Conservation (phyloP, 2,888 invertebrate genomes). For the Yponomeuta evonymella region DNA sequence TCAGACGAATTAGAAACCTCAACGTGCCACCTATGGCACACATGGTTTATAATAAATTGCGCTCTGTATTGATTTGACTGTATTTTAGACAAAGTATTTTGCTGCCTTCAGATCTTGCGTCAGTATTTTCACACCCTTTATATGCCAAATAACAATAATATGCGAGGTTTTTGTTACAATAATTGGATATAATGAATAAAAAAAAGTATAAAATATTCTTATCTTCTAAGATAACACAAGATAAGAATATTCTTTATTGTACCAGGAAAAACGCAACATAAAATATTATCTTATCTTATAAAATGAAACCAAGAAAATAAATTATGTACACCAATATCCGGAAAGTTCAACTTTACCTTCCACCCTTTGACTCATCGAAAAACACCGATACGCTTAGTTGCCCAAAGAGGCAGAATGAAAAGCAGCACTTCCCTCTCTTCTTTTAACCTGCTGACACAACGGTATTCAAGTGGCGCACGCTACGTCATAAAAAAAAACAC, state of each 20-base stretch:
- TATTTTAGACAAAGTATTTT: too few relatives aligned
- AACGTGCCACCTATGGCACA: too few relatives aligned
- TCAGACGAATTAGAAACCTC: too few relatives aligned
- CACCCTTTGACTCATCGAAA: background rate
- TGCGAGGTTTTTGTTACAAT: too few relatives aligned
- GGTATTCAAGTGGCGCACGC: background rate
- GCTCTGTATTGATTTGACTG: too few relatives aligned
- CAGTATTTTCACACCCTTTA: too few relatives aligned
- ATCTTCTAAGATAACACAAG: too few relatives aligned
- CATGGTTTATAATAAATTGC: too few relatives aligned
- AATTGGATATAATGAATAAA: background rate
- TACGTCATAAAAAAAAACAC: background rate
- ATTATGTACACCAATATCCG: background rate
- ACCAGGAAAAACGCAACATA: too few relatives aligned
- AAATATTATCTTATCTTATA: background rate
- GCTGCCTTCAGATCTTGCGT: too few relatives aligned
- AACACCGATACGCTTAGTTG: background rate
- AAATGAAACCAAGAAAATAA: background rate
- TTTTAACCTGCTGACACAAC: background rate
- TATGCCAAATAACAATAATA: too few relatives aligned
- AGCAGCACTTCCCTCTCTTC: background rate
- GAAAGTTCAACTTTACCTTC: background rate
- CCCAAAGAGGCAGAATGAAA: background rate
- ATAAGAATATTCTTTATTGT: too few relatives aligned
- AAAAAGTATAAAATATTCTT: background rate